These are phyloP conservation scores for Caenorhabditis sp. DNA, from an alignment of 2,888 invertebrate species.

Conservation along the genomic window DNA sequence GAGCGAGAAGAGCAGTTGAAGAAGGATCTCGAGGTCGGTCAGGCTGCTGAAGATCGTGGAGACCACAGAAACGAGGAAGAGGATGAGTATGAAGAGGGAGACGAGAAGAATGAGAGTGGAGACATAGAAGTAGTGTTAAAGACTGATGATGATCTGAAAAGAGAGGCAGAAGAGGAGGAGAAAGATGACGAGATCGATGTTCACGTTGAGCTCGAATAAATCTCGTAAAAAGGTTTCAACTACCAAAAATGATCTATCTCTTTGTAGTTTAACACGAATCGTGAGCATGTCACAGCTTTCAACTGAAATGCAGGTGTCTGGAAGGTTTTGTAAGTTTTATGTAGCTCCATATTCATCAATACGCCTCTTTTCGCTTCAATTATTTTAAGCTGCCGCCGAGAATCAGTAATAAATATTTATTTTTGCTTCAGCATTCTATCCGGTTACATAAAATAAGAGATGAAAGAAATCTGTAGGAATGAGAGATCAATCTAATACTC, in stretches of 20 bases:
- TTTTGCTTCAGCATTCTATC: slow-evolving; percentile 8
- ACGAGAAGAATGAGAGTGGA: slow-evolving; percentile 53
- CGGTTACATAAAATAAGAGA: neutral
- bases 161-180: slow-evolving; percentile 54
- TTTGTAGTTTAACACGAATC: neutral
- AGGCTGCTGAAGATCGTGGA: slow-evolving; percentile 31
- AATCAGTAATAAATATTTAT: slow-evolving; percentile 45
- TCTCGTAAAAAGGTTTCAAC: slow-evolving; percentile 43
- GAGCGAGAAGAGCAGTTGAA: slow-evolving; percentile 69
- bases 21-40: slow-evolving; percentile 26
- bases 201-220: slow-evolving; percentile 59
- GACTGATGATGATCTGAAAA: slow-evolving; percentile 36
- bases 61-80: slow-evolving; percentile 51
- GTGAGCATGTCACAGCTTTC: slow-evolving; percentile 5
- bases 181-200: slow-evolving; percentile 62
- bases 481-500: slow-evolving; percentile 53
- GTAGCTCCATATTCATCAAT: too few relatives aligned
- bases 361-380: neutral
- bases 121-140: slow-evolving; percentile 64
- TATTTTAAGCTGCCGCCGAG: neutral
- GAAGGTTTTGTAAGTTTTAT: slow-evolving; percentile 39
- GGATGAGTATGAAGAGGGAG: slow-evolving; percentile 41
- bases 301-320: slow-evolving; percentile 44
- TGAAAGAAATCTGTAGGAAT: slow-evolving; percentile 1
- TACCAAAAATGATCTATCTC: slow-evolving; percentile 10